These are phyloP conservation scores for Microctenopoma steveboyesi DNA, from an alignment of 2,797 vertebrate species.

Conservation along the genomic window DNA sequence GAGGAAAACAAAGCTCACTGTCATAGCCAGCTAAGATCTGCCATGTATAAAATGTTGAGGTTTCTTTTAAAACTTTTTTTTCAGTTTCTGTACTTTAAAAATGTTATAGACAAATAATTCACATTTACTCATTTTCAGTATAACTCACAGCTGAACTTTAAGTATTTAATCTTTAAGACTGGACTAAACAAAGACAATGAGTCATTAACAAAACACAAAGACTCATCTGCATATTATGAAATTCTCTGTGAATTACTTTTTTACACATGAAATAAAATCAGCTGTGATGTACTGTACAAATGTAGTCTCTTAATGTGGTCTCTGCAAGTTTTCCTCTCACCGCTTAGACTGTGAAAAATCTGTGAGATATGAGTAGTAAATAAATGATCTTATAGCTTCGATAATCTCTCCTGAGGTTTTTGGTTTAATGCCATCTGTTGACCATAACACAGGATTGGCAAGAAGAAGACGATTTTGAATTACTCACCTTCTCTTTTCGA, in stretches of 20 bases:
- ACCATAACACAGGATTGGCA: slow-evolving; percentile 42
- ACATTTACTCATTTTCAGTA: background rate
- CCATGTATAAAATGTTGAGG: background rate
- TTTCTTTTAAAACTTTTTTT: background rate
- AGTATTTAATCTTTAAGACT: background rate
- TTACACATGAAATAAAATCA: background rate
- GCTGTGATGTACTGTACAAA: no score
- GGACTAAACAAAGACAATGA: background rate
- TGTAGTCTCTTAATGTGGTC: background rate
- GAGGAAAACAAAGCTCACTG: background rate
- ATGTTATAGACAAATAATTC: background rate
- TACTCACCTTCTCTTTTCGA: slow-evolving; percentile 22
- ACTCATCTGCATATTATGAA: slow-evolving; percentile 17
- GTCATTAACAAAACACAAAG: background rate
- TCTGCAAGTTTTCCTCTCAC: background rate
- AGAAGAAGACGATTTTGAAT: slow-evolving; percentile 21
- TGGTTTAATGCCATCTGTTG: slow-evolving; percentile 51
- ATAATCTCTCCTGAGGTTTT: slow-evolving; percentile 50
- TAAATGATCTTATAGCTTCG: slow-evolving; percentile 32
- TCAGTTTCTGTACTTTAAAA: background rate
- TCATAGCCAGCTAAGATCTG: background rate
- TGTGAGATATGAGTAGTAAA: background rate
- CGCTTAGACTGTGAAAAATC: no score
- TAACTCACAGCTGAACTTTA: background rate
- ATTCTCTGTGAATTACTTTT: background rate